Conservation (phyloP, 1,140 invertebrate genomes). For the Drosophila malerkotliana region DNA sequence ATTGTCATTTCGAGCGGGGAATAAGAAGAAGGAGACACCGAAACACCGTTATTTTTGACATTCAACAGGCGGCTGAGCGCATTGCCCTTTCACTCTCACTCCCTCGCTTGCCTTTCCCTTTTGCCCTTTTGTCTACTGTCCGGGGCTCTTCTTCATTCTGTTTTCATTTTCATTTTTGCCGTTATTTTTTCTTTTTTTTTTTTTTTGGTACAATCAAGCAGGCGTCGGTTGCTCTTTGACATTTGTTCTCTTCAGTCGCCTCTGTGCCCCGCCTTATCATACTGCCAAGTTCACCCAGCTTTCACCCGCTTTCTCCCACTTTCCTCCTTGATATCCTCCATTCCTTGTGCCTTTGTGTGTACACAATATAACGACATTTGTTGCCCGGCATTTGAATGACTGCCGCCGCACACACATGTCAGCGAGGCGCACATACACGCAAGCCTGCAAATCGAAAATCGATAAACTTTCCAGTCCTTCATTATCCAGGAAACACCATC, state of each 20-base stretch:
- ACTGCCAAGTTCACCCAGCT: not conserved
- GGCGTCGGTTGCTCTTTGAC: constrained; percentile 70
- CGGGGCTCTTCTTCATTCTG: constrained; percentile 16
- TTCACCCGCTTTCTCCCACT: not conserved
- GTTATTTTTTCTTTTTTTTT: no score
- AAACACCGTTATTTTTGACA: constrained; percentile 52
- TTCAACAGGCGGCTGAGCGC: constrained; percentile 66
- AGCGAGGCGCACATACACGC: constrained; percentile 5
- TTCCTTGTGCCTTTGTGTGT: constrained; percentile 8
- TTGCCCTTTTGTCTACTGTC: not conserved
- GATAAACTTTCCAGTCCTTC: constrained; percentile 44
- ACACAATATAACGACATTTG: constrained; percentile 50
- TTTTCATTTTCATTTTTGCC: constrained; percentile 15
- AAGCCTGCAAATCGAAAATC: constrained; percentile 63
- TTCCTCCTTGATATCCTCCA: not conserved
- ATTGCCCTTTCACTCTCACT: constrained; percentile 37
- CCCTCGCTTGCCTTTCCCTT: not conserved
- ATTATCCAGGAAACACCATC: constrained; percentile 31
- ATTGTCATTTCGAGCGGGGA: constrained; percentile 43
- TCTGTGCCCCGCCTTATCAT: not conserved
- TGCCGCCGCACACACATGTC: constrained; percentile 40
- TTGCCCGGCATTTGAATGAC: constrained; percentile 54
- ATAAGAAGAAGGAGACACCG: not conserved
- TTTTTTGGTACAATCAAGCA: constrained; percentile 56
- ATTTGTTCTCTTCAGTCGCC: constrained; percentile 42